Percentiles rank a stretch among this genome's conserved stretches.
Conservation (phyloP, 2,113 vertebrate genomes). For the Malurus alboscapulatus region DNA sequence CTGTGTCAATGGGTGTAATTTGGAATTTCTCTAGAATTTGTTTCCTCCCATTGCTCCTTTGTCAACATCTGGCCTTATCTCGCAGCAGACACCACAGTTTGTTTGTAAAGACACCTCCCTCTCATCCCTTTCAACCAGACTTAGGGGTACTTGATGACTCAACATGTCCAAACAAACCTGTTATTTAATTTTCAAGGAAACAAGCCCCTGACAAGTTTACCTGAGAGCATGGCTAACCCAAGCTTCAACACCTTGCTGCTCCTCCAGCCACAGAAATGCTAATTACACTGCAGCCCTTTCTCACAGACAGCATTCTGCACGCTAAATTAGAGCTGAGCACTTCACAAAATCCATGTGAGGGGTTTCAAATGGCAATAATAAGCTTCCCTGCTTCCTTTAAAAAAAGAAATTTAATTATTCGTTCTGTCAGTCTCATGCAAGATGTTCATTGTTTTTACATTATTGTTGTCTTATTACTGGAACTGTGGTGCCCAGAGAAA, state of each 20-base stretch:
- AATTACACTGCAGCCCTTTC: not conserved
- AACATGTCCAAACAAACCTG: not conserved
- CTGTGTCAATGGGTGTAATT: too few relatives aligned
- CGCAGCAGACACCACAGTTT: too few relatives aligned
- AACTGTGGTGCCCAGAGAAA: not conserved
- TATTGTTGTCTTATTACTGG: not conserved
- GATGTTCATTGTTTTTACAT: not conserved
- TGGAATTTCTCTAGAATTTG: too few relatives aligned
- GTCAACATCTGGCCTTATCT: too few relatives aligned
- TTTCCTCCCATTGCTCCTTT: too few relatives aligned
- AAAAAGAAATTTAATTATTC: not conserved
- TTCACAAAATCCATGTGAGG: not conserved
- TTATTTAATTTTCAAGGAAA: not conserved
- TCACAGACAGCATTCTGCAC: not conserved
- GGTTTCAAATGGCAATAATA: not conserved
- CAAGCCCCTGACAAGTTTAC: not conserved
- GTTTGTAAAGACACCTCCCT: too few relatives aligned
- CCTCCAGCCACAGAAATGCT: not conserved
- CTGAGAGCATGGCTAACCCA: not conserved
- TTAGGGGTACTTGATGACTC: not conserved
- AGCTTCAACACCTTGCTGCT: not conserved
- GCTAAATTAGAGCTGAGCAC: not conserved
- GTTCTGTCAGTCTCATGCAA: not conserved
- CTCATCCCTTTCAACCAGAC: not conserved
- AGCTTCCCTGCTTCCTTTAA: not conserved